Percentiles rank a stretch among this genome's conserved stretches.
Evolutionary conservation across 2,113 vertebrate genomes (phyloP).

Genomic region (Jaculus jaculus): DNA sequence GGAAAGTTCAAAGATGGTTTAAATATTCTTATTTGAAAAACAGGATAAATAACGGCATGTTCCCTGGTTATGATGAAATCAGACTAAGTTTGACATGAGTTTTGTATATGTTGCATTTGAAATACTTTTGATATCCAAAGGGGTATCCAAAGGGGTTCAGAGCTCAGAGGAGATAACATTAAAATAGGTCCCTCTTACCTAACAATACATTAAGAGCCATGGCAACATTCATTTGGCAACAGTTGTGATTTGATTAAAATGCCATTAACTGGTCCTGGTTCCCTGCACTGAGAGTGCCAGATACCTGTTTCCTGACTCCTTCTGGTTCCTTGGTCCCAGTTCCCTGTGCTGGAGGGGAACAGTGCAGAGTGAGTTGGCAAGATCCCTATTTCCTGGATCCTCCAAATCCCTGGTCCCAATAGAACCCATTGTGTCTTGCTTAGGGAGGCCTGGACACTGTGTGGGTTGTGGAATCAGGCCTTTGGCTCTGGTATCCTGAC

Average conservation of each 20-base stretch:
- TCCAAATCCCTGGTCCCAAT: too few relatives aligned
- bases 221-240: constrained; percentile 26
- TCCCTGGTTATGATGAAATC: neutral
- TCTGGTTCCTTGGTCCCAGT: too few relatives aligned
- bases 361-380: too few relatives aligned
- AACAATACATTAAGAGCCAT: neutral
- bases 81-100: neutral
- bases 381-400: too few relatives aligned
- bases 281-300: too few relatives aligned
- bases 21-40: constrained; percentile 30
- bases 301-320: too few relatives aligned
- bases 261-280: neutral
- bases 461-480: too few relatives aligned
- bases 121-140: neutral
- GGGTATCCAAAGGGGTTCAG: too few relatives aligned
- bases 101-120: constrained; percentile 16
- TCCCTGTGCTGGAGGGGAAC: too few relatives aligned
- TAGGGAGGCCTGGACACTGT: too few relatives aligned
- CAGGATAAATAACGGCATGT: neutral
- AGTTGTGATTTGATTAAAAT: constrained; percentile 10
- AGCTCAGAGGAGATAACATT: neutral
- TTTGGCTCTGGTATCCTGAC: too few relatives aligned
- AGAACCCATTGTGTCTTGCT: too few relatives aligned
- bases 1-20: neutral
- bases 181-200: neutral